Base-by-base conservation (phyloP, 1,140 invertebrate genomes). In the Scaptomyza hsui region DNA sequence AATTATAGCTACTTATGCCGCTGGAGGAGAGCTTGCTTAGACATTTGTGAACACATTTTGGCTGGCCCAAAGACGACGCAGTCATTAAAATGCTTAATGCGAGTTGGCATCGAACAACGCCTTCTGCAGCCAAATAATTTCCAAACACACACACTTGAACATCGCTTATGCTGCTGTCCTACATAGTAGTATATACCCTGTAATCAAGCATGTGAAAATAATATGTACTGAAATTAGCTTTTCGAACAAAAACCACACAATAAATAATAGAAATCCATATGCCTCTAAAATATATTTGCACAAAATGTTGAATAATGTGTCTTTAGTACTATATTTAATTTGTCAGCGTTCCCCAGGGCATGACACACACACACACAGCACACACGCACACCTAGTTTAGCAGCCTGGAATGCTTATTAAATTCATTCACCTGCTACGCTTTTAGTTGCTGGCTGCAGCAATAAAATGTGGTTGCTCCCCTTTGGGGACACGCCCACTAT, bases 1-100 rank as follows among this genome's bases (percentile, higher is more conserved):
- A 76, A 76, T 76, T 76, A 76, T 76, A 73, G 74, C 74, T 73
- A 76, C 74, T 76, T 76, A 76, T 76, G 74, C 60, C 71, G 74
- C 72, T 70, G 59, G 64, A n/a, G n/a, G n/a, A n/a, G 74, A 68
- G 72, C 60, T 64, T 69, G 64, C 64, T 74, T 56, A 60, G 72
- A 51, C 65, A 71, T 63, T 63, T 57, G 39, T 44, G 67, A 62
- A 75, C 45, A 69, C 51, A 42, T 72, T 65, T 65, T 49, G 29
- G 35, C 44, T 52, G 37, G 37, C 26, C 51, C 1, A 53, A 57
- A 64, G 53, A 26, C 44, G 57, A 52, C 69, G 73, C 73, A 75
- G 73, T 75, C 73, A 72, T 75, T 75, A 75, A 68, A 75, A 75
- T 75, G 62, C 69, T 75, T 75, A 72, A 75, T 75, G 70, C 41